Conservation (phyloP, 2,888 invertebrate genomes). For the Drosophila macrothrix region DNA sequence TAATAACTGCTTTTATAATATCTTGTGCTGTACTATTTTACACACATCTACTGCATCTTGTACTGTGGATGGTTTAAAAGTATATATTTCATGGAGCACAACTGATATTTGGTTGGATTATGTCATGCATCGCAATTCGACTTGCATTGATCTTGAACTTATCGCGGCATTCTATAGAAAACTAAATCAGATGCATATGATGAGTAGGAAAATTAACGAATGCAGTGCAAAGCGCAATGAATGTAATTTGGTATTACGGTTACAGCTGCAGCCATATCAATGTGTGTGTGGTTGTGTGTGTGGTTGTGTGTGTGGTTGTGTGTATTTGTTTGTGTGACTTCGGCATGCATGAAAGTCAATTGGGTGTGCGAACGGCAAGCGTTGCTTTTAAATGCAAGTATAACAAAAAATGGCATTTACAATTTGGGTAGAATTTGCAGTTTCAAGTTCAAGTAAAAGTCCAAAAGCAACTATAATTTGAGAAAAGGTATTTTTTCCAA, state of each 20-base stretch:
- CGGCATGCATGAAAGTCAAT: slow-evolving; percentile 57
- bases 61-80: neutral
- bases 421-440: slow-evolving; percentile 12
- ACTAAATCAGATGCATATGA: slow-evolving; percentile 29
- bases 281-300: slow-evolving; percentile 12
- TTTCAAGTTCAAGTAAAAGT: slow-evolving; percentile 29
- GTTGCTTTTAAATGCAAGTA: neutral
- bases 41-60: neutral
- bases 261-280: slow-evolving; percentile 31
- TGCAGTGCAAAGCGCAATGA: slow-evolving; percentile 44
- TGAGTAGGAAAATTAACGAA: slow-evolving; percentile 58
- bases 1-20: no score
- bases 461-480: slow-evolving; percentile 14
- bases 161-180: slow-evolving; percentile 21
- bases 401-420: slow-evolving; percentile 36
- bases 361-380: slow-evolving; percentile 52
- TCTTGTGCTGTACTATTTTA: no score
- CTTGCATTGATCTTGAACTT: slow-evolving; percentile 58
- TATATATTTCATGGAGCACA: neutral
- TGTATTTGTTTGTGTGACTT: slow-evolving; percentile 12
- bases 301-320: slow-evolving; percentile 4
- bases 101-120: slow-evolving; percentile 20
- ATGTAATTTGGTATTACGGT: slow-evolving; percentile 57
- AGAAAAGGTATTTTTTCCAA: slow-evolving; percentile 27
- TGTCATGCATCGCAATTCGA: slow-evolving; percentile 14